Percentiles rank a stretch among this genome's conserved stretches.
phyloP scores from a whole-genome alignment of 1,140 invertebrate genomes.

The Pomphorhynchus laevis region DNA sequence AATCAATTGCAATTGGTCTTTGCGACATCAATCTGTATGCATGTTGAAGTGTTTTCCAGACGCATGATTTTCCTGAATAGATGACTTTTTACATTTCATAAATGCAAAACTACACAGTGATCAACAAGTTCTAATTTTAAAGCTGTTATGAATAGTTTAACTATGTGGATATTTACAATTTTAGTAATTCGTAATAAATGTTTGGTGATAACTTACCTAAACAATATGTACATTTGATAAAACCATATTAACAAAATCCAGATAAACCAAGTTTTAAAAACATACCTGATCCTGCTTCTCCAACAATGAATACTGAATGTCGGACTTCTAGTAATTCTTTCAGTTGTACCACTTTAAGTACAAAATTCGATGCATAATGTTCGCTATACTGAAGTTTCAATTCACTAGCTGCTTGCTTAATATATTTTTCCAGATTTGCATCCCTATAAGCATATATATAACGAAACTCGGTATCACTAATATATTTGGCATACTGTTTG shows the following conservation, averaged over 20 bases:
- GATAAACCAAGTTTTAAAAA: no score
- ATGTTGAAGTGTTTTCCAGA: slow-evolving; percentile 55
- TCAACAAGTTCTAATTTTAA: no score
- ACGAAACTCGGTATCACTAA: slow-evolving; percentile 8
- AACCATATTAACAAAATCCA: no score
- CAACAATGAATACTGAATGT: slow-evolving; percentile 74
- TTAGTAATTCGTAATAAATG: no score
- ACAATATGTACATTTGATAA: no score
- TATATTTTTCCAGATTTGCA: slow-evolving; percentile 34
- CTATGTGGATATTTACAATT: no score
- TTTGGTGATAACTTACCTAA: no score
- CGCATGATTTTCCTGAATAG: slow-evolving; percentile 78
- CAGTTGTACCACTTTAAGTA: slow-evolving; percentile 57
- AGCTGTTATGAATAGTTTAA: no score
- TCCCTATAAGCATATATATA: no score
- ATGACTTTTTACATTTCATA: no score
- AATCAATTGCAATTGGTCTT: slow-evolving; percentile 51
- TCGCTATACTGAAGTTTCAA: slow-evolving; percentile 61
- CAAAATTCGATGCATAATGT: no score
- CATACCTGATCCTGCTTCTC: slow-evolving; percentile 63
- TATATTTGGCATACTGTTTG: slow-evolving; percentile 26
- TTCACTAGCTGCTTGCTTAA: slow-evolving; percentile 56
- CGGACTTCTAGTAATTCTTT: slow-evolving; percentile 65
- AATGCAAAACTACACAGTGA: no score
- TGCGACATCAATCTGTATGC: slow-evolving; percentile 54